These are phyloP conservation scores for Cephonodes hylas DNA, from an alignment of 2,888 invertebrate genomes.

Conservation along the genomic window DNA sequence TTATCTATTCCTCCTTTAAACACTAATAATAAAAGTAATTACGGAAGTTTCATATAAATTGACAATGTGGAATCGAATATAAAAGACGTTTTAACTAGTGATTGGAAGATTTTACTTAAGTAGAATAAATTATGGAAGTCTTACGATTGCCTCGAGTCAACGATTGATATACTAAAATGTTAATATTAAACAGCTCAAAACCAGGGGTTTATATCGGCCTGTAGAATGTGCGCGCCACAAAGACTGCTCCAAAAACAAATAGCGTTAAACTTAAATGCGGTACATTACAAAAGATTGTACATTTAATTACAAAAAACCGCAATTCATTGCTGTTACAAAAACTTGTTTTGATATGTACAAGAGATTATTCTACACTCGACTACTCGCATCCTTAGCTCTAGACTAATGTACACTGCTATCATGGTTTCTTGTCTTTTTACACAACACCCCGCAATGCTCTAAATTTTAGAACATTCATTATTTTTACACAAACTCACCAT, in stretches of 20 bases:
- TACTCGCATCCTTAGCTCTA: slow-evolving; percentile 47
- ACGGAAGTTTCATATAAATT: background rate
- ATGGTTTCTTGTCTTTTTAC: slow-evolving; percentile 43
- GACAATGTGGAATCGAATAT: background rate
- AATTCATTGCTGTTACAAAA: slow-evolving; percentile 51
- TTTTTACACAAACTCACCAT: slow-evolving; percentile 21
- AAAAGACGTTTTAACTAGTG: background rate
- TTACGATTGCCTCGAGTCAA: background rate
- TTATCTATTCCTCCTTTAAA: too few species aligned
- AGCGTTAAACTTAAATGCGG: slow-evolving; percentile 59
- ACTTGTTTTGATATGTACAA: slow-evolving; percentile 72
- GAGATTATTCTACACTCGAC: slow-evolving; percentile 45
- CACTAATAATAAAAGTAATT: too few species aligned
- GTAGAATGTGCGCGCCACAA: slow-evolving; percentile 17
- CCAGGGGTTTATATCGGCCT: background rate
- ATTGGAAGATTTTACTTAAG: background rate
- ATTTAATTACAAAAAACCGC: slow-evolving; percentile 55
- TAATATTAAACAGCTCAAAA: background rate
- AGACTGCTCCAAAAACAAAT: slow-evolving; percentile 3
- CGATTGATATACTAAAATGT: background rate
- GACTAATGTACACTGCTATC: slow-evolving; percentile 54
- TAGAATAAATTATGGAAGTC: background rate
- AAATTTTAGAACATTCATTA: slow-evolving; percentile 67
- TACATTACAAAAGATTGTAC: slow-evolving; percentile 53
- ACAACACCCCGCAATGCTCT: slow-evolving; percentile 43